Percentiles rank a stretch among this genome's conserved stretches.
These are phyloP conservation scores for Orycteropus afer DNA, from an alignment of 2,113 vertebrate genomes.

Conservation along the genomic window DNA sequence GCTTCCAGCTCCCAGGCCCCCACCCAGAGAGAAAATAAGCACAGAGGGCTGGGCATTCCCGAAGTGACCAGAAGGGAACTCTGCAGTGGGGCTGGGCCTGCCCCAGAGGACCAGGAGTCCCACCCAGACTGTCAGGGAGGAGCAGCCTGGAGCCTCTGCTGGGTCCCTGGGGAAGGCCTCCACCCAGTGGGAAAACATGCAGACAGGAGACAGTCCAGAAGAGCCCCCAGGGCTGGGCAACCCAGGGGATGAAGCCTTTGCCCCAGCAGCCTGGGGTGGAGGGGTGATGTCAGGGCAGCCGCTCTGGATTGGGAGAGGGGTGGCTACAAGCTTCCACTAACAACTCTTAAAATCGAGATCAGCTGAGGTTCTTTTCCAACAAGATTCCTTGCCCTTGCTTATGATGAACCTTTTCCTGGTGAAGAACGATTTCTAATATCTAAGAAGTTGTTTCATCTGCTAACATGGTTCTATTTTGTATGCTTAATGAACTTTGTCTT, in stretches of 20 bases:
- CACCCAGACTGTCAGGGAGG: constrained; percentile 22
- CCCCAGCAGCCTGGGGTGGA: neutral
- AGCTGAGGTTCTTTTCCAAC: neutral
- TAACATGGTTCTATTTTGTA: neutral
- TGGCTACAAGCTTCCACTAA: constrained; percentile 7
- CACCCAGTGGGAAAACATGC: constrained; percentile 31
- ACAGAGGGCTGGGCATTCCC: constrained; percentile 41
- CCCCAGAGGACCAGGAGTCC: neutral
- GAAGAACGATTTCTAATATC: neutral
- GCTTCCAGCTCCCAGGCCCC: constrained; percentile 60
- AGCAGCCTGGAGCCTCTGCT: constrained; percentile 43
- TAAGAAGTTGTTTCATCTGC: neutral
- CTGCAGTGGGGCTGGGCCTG: constrained; percentile 30
- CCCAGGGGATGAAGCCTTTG: neutral
- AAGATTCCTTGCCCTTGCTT: neutral
- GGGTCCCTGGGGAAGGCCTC: constrained; percentile 61
- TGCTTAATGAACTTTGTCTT: neutral
- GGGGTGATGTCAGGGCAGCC: neutral
- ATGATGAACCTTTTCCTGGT: neutral
- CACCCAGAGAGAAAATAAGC: constrained; percentile 74
- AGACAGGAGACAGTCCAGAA: neutral
- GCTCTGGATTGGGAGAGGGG: neutral
- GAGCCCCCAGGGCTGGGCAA: neutral
- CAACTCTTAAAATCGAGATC: neutral
- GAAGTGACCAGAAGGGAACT: constrained; percentile 68